These are phyloP conservation scores for Dione juno DNA, from an alignment of 2,888 invertebrate genomes.

Conservation along the genomic window DNA sequence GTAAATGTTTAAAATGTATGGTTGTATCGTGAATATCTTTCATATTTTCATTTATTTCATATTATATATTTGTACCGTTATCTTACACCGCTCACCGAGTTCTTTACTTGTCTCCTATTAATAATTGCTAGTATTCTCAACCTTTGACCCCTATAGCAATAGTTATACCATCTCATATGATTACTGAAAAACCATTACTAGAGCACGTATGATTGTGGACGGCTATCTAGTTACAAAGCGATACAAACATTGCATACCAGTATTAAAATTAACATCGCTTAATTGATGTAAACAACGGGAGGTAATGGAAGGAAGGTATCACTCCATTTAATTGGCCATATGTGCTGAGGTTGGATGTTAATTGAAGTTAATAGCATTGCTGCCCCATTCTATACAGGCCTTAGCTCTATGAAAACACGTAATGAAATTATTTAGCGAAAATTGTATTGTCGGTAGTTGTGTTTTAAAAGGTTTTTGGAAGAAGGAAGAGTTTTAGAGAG, in stretches of 20 bases:
- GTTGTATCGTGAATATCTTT: too few species aligned
- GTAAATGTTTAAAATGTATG: too few species aligned
- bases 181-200: background rate
- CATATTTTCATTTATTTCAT: too few species aligned
- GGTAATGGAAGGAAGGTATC: constrained; percentile 81
- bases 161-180: background rate
- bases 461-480: too few species aligned
- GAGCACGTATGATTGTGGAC: background rate
- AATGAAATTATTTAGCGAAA: constrained; percentile 31
- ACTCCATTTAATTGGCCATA: constrained; percentile 82
- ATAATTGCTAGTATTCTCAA: background rate
- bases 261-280: constrained; percentile 69
- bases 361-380: constrained; percentile 79
- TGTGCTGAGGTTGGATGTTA: constrained; percentile 80
- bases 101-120: background rate
- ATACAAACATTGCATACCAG: constrained; percentile 27
- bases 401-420: constrained; percentile 51
- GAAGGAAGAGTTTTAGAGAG: too few species aligned
- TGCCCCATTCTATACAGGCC: constrained; percentile 59
- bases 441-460: background rate
- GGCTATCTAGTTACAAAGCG: constrained; percentile 24
- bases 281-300: constrained; percentile 80
- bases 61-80: too few species aligned
- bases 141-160: background rate
- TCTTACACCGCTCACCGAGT: too few species aligned